Base-by-base conservation (phyloP, 2,888 invertebrate species). In the Cataglyphis rosenhaueri region DNA sequence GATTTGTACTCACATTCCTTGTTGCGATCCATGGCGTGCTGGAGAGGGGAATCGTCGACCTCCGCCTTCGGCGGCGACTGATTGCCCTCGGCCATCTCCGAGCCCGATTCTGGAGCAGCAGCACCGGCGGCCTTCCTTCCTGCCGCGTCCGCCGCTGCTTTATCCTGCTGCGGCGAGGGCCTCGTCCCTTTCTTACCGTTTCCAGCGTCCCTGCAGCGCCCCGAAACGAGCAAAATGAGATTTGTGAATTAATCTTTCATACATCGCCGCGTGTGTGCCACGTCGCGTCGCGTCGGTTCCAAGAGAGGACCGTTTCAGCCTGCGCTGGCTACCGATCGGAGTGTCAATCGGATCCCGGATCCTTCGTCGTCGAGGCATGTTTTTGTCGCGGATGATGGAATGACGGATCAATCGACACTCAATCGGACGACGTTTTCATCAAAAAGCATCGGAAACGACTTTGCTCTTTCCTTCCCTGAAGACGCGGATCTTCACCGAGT, bases 11-110 rank as follows among this genome's bases (percentile, higher is more conserved):
- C 95, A 99, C 99, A 98, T 97, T 99, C 98, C 96, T 99, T 99
- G 95, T 99, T 99, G 95, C 98, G 98, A 95, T 98, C 98, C 97
- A 99, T 98, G 94, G 97, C 97, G 92, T 98, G 97, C 94, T 98
- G 98, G 92, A 99, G 96, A 70, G 99, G 99, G 93, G 98, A 98
- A 94, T 98, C 98, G 95, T 99, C 99, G 93, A 99, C 98, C 95
- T 98, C 97, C 94, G 98, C 98, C 95, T 98, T 98, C 91, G 98
- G 98, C 92, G 98, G 98, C 91, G 98, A 98, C 93, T 95, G 94
- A 94, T 94, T 94, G 93, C 94, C 93, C 92, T 94, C 94, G 90
- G 94, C 94, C 94, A 94, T 94, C 92, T 90, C 90, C 87, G 86
- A 86, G 76, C 86, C 86, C 88, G 86, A 90, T 84, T 88, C 87